Evolutionary conservation across 2,797 vertebrate species (phyloP).

Genomic region (Cuculus canorus): DNA sequence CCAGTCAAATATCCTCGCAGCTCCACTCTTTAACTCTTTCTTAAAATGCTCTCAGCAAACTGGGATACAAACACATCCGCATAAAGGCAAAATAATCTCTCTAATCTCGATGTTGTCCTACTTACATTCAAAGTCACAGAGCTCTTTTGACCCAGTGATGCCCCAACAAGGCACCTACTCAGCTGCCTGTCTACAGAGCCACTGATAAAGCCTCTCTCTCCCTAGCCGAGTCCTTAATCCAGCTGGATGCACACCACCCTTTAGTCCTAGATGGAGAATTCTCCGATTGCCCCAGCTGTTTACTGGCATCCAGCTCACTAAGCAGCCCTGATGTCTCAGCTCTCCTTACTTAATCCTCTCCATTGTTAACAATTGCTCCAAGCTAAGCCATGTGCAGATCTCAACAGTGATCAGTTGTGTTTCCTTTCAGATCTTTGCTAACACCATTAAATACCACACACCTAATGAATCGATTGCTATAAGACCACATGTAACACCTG

Average conservation of each 20-base stretch:
- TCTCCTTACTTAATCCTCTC: not conserved
- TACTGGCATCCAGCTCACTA: not conserved
- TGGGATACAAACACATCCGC: not conserved
- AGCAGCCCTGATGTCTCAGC: not conserved
- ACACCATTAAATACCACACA: not conserved
- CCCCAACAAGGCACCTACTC: not conserved
- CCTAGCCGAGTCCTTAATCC: not conserved
- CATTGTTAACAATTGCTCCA: not conserved
- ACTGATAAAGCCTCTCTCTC: not conserved
- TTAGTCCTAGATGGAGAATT: not conserved
- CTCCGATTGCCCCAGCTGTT: not conserved
- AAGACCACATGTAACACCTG: not conserved
- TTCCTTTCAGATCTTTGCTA: not conserved
- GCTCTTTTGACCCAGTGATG: not conserved
- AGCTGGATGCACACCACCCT: not conserved
- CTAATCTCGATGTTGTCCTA: not conserved
- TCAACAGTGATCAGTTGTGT: not conserved
- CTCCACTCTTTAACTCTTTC: not conserved
- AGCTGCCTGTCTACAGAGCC: not conserved
- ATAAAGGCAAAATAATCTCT: not conserved
- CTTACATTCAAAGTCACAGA: not conserved
- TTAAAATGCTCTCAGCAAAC: not conserved
- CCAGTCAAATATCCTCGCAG: not conserved
- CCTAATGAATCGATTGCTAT: accelerated
- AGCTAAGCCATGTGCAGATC: not conserved